Evolutionary conservation across 2,888 invertebrate species (phyloP).

Genomic region (Sarcophaga rosellei): DNA sequence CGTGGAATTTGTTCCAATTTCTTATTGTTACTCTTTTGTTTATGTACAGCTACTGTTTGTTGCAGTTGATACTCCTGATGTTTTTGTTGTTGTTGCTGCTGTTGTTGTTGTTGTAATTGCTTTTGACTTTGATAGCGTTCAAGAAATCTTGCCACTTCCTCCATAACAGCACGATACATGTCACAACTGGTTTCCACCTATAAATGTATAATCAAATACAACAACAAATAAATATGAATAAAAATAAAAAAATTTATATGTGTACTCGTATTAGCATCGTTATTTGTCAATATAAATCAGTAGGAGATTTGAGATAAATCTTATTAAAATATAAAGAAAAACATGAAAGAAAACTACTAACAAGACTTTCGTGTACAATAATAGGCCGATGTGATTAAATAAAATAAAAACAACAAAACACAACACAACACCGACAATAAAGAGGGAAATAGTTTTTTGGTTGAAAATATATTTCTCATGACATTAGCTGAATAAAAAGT

Average conservation of each 20-base stretch:
- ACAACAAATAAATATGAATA: conserved; percentile 43
- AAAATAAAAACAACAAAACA: background rate
- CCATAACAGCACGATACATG: conserved; percentile 87
- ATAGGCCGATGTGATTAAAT: conserved; percentile 32
- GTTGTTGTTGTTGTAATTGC: conserved; percentile 71
- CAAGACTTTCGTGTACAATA: conserved; percentile 7
- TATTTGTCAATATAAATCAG: conserved; percentile 62
- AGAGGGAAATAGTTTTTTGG: conserved; percentile 23
- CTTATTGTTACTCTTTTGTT: conserved; percentile 62
- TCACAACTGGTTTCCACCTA: conserved; percentile 86
- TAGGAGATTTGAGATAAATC: conserved; percentile 53
- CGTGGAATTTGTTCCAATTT: conserved; percentile 78
- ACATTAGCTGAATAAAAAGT: too few species aligned
- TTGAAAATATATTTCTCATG: background rate
- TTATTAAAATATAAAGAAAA: background rate
- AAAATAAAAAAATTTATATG: conserved; percentile 26
- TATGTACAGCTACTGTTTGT: conserved; percentile 64
- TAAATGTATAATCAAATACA: conserved; percentile 60
- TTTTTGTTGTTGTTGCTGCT: conserved; percentile 69
- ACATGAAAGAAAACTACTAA: conserved; percentile 11
- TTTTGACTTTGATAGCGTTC: conserved; percentile 82
- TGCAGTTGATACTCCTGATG: conserved; percentile 42
- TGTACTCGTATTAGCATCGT: conserved; percentile 49
- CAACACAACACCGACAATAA: background rate
- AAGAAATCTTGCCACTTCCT: conserved; percentile 85